phyloP scores from a whole-genome alignment of 2,797 vertebrate species.

The Cheirogaleus major region DNA sequence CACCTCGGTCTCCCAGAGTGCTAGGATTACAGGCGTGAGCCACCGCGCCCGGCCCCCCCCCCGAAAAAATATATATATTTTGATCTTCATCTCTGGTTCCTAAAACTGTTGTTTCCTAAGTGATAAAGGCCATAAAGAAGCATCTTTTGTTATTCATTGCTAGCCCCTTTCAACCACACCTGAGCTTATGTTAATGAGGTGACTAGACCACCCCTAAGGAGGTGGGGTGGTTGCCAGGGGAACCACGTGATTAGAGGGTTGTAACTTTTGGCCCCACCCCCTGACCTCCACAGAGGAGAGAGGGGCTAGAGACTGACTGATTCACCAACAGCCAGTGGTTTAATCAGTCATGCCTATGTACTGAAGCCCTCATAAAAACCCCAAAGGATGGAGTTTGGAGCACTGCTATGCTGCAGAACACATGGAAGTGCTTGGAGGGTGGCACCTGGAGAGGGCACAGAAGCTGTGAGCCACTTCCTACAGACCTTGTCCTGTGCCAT shows the following conservation, averaged over 20 bases:
- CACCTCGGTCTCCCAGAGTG: too few relatives aligned
- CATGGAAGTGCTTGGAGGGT: too few relatives aligned
- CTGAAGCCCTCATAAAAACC: background rate
- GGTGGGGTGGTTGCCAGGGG: background rate
- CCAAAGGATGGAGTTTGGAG: background rate
- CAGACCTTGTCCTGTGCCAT: accelerated
- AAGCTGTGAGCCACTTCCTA: background rate
- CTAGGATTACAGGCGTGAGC: too few relatives aligned
- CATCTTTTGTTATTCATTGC: background rate
- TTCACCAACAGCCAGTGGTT: background rate
- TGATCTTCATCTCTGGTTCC: background rate
- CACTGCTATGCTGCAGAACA: background rate
- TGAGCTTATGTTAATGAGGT: background rate
- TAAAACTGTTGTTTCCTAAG: background rate
- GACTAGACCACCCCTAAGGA: background rate
- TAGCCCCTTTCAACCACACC: background rate
- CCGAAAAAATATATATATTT: background rate
- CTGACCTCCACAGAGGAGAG: background rate
- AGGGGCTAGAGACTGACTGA: background rate
- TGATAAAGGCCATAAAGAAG: background rate
- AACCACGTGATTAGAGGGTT: background rate
- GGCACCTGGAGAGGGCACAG: background rate
- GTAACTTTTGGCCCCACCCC: background rate
- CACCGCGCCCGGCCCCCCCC: too few relatives aligned
- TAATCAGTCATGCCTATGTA: background rate